Evolutionary conservation across 2,888 invertebrate genomes (phyloP).

Genomic region (Plutella xylostella): DNA sequence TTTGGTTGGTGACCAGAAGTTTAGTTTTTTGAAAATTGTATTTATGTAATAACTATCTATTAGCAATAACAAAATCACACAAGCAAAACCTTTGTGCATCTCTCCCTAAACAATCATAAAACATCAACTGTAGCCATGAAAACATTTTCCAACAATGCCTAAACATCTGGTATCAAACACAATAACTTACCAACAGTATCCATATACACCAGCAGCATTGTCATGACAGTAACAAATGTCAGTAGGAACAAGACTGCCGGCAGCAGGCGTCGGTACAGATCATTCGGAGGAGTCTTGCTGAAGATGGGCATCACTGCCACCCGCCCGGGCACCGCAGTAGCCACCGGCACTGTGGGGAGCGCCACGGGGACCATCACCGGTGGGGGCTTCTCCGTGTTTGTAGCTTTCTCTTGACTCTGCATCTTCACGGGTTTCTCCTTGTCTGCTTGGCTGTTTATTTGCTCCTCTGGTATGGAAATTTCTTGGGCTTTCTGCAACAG

Average conservation of each 20-base stretch:
- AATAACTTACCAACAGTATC: conserved; percentile 77
- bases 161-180: not conserved
- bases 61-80: no score
- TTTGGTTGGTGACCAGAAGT: no score
- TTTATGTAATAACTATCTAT: no score
- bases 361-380: conserved; percentile 18
- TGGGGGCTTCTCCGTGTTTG: conserved; percentile 24
- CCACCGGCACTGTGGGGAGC: conserved; percentile 13
- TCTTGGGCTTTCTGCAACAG: not conserved
- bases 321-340: conserved; percentile 22
- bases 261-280: conserved; percentile 63
- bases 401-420: conserved; percentile 15
- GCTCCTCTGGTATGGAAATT: not conserved
- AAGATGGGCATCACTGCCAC: conserved; percentile 37
- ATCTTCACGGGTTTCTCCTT: not conserved
- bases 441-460: not conserved
- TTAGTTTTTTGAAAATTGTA: no score
- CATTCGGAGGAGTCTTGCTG: conserved; percentile 52
- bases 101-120: no score
- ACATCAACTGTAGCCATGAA: no score
- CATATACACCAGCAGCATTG: conserved; percentile 82
- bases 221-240: conserved; percentile 85
- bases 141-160: no score
- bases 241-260: conserved; percentile 80
- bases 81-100: no score